phyloP scores from a whole-genome alignment of 1,140 invertebrate genomes.

The Papilio polyxenes region DNA sequence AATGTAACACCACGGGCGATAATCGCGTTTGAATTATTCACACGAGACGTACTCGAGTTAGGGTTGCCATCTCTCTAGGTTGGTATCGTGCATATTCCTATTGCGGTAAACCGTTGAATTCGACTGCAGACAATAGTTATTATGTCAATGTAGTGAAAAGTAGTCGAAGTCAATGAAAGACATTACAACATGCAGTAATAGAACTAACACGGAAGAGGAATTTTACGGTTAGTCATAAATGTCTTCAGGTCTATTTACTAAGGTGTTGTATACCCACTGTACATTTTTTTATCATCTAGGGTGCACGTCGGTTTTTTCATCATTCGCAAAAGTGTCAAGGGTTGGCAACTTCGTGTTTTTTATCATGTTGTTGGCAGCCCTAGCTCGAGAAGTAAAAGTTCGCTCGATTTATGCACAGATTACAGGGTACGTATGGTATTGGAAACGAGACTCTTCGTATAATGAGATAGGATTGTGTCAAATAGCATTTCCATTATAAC shows the following conservation, averaged over 20 bases:
- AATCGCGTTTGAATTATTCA: slow-evolving; percentile 23
- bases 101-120: too few relatives aligned
- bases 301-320: neutral
- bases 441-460: neutral
- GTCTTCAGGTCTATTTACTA: too few relatives aligned
- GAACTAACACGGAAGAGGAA: too few relatives aligned
- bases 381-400: neutral
- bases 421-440: slow-evolving; percentile 5
- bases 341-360: neutral
- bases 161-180: too few relatives aligned
- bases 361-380: neutral
- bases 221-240: too few relatives aligned
- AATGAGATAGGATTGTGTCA: neutral
- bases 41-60: neutral
- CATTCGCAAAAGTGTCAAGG: neutral
- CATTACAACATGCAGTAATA: too few relatives aligned
- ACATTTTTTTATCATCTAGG: too few relatives aligned
- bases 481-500: neutral
- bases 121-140: too few relatives aligned
- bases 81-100: too few relatives aligned
- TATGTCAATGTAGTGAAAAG: too few relatives aligned
- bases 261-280: too few relatives aligned
- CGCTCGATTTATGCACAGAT: neutral
- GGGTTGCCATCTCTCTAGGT: neutral
- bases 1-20: slow-evolving; percentile 7